Evolutionary conservation across 2,888 invertebrate genomes (phyloP).

Genomic region (Chloroclysta siterata): DNA sequence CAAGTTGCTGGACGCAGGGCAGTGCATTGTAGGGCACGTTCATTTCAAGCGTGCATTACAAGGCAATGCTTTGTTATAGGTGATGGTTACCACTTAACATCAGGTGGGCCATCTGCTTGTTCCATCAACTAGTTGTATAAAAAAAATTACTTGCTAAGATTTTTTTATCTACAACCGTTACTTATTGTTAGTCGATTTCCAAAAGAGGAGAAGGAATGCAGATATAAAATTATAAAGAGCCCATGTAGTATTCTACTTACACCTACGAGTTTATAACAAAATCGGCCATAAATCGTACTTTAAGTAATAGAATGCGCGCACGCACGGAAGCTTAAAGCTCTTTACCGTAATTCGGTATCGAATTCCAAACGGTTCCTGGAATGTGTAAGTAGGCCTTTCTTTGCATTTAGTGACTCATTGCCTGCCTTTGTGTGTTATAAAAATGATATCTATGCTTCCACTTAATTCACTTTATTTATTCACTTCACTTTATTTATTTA

Average conservation of each 20-base stretch:
- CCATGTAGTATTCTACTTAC: neutral
- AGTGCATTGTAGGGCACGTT: no score
- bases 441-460: neutral
- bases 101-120: no score
- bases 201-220: neutral
- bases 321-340: constrained; percentile 54
- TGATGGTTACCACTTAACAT: no score
- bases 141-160: neutral
- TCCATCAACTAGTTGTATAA: no score
- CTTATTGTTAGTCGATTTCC: neutral
- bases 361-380: constrained; percentile 57
- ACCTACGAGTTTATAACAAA: neutral
- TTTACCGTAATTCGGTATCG: constrained; percentile 62
- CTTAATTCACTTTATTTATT: no score
- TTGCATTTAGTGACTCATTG: constrained; percentile 46
- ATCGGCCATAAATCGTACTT: neutral
- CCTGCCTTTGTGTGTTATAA: constrained; percentile 1
- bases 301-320: constrained; percentile 36
- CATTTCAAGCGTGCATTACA: no score
- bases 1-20: no score
- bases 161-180: neutral
- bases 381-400: constrained; percentile 50
- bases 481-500: no score
- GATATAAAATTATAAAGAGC: neutral
- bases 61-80: no score